phyloP scores from a whole-genome alignment of 2,888 invertebrate species.

The Chesias legatella region DNA sequence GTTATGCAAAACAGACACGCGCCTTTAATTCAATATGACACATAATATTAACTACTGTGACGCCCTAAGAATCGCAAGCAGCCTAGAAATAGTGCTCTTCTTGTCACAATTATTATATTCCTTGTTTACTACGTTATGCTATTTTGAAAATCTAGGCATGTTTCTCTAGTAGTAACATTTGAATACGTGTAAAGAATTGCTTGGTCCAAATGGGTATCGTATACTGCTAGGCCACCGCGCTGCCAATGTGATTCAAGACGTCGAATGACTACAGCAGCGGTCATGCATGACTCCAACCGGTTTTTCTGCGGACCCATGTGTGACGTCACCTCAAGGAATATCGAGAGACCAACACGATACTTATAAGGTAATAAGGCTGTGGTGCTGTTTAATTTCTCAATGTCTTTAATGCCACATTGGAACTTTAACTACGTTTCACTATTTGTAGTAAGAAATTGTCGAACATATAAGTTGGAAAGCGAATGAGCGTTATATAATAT shows the following conservation, averaged over 20 bases:
- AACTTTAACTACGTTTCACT: conserved; percentile 10
- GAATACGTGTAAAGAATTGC: background rate
- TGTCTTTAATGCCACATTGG: conserved; percentile 23
- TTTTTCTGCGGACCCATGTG: conserved; percentile 54
- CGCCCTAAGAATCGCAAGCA: conserved; percentile 38
- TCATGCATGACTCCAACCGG: conserved; percentile 67
- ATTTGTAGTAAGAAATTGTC: background rate
- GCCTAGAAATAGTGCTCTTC: conserved; percentile 24
- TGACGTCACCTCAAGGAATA: conserved; percentile 59
- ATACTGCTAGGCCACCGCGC: conserved; percentile 39
- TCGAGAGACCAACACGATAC: conserved; percentile 41
- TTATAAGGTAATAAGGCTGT: conserved; percentile 46
- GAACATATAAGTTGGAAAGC: conserved; percentile 20
- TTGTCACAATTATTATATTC: background rate
- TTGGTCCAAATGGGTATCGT: conserved; percentile 35
- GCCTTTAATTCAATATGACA: conserved; percentile 49
- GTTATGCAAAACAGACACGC: conserved; percentile 59
- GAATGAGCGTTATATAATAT: conserved; percentile 16
- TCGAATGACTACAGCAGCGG: conserved; percentile 62
- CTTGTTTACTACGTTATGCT: too few species aligned
- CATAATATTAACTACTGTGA: conserved; percentile 43
- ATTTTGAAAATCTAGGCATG: too few species aligned
- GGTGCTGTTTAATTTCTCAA: conserved; percentile 38
- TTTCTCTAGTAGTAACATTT: too few species aligned
- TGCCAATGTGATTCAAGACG: conserved; percentile 57